Evolutionary conservation across 2,113 vertebrate species (phyloP).

Genomic region (Actenoides hombroni): DNA sequence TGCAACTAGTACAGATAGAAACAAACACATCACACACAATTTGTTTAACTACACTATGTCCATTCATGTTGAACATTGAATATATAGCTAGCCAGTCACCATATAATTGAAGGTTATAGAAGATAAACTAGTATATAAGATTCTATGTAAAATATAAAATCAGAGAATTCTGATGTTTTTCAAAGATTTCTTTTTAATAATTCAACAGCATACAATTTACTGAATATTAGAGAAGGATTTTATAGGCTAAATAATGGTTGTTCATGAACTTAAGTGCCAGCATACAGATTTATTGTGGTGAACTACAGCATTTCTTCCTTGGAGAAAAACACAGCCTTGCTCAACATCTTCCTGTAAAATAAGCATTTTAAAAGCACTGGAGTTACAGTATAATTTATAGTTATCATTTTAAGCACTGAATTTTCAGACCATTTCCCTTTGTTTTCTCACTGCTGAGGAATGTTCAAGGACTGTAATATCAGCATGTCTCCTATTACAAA

Average conservation of each 20-base stretch:
- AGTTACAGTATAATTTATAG: slow-evolving; percentile 39
- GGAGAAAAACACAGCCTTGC: slow-evolving; percentile 1
- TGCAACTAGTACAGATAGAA: neutral
- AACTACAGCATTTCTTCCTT: slow-evolving; percentile 14
- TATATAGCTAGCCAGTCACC: neutral
- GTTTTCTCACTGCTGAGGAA: slow-evolving; percentile 48
- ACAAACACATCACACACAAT: neutral
- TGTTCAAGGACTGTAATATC: slow-evolving; percentile 38
- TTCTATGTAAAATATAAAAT: neutral
- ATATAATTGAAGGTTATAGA: neutral
- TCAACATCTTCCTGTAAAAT: neutral
- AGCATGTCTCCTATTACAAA: slow-evolving; percentile 39
- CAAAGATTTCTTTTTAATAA: neutral
- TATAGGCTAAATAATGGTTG: neutral
- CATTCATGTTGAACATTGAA: neutral
- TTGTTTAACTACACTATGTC: neutral
- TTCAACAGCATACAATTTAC: neutral
- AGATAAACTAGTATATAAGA: neutral
- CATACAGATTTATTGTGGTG: slow-evolving; percentile 15
- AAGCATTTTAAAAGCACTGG: slow-evolving; percentile 6
- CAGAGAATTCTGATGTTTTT: neutral
- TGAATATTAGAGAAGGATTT: slow-evolving; percentile 6
- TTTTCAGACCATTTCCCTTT: slow-evolving; percentile 40
- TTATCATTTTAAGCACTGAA: slow-evolving; percentile 35
- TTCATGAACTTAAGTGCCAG: neutral